Evolutionary conservation across 2,888 invertebrate genomes (phyloP).

Genomic region (Drosophila helvetica): DNA sequence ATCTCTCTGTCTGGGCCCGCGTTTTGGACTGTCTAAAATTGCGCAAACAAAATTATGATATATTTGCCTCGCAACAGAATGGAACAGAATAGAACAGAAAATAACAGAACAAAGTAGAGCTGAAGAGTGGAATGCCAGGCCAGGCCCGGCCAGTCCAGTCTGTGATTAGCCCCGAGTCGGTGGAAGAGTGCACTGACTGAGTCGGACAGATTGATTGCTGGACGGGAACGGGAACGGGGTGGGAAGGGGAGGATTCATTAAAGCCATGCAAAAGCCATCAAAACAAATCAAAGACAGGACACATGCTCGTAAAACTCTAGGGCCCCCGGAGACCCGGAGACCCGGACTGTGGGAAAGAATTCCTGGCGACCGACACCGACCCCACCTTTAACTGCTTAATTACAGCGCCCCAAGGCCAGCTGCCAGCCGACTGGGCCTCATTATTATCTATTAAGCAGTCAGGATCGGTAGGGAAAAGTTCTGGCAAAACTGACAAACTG

Average conservation of each 20-base stretch:
- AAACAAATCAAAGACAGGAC: constrained; percentile 77
- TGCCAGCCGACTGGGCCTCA: constrained; percentile 49
- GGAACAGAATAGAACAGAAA: too few species aligned
- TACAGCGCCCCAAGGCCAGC: constrained; percentile 72
- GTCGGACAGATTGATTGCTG: constrained; percentile 64
- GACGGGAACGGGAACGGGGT: constrained; percentile 23
- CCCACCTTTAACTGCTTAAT: constrained; percentile 78
- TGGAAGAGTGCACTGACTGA: constrained; percentile 36
- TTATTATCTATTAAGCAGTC: constrained; percentile 79
- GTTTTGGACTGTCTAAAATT: constrained; percentile 67
- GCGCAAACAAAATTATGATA: constrained; percentile 74
- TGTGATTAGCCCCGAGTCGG: constrained; percentile 60
- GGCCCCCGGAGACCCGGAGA: constrained; percentile 21
- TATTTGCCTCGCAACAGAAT: constrained; percentile 38
- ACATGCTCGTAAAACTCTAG: constrained; percentile 53
- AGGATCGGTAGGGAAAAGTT: constrained; percentile 58
- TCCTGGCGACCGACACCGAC: constrained; percentile 24
- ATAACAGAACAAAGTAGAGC: constrained; percentile 1
- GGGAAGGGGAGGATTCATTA: constrained; percentile 61
- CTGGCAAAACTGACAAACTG: constrained; percentile 5
- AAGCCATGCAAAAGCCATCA: constrained; percentile 77
- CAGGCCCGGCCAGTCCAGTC: too few species aligned
- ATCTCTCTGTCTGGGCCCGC: constrained; percentile 43
- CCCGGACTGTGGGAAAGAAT: constrained; percentile 67
- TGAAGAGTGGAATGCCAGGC: neutral